Base-by-base conservation (phyloP, 2,888 invertebrate genomes). In the Harpalus rubripes region DNA sequence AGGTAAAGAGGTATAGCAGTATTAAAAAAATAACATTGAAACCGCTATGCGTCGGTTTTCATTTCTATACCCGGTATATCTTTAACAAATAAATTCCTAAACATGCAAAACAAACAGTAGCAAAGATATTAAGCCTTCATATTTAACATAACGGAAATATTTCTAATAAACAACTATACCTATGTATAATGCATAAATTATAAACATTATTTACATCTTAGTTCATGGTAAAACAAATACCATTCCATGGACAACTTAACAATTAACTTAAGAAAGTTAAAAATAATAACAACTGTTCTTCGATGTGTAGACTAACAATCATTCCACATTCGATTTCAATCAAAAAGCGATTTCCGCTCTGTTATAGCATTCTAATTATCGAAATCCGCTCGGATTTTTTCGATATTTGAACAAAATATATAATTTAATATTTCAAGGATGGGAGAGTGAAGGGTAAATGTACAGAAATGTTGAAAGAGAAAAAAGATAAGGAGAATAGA, bases 321-420 rank as follows among this genome's bases (percentile, higher is more conserved):
- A 41, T 15, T 39, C 15, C 68, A 68, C 68, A 68, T 39, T 39
- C 15, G 18, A 74, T 74, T 74, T 44, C 72, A 72, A 41, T 72
- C 72, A 74, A 41, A 74, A 44, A 74, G 18, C 72, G 18, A 74
- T 74, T 74, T 74, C 72, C 72, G 72, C 72, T 74, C 41, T 44
- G 41, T 10, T 74, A 44, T 44, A 44, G 18, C 72, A 41, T 39
- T 68, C 41, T 74, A 74, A 74, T 74, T 74, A 74, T 74, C 26
- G 6, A 44, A 74, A 74, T 74, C 72, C 72, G 72, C 6, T 44
- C 6, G n/a, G n/a, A 74, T 10, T 74, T 74, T 74, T 74, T 74
- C 18, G 16, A 44, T 41, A 41, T 68, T 74, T 44, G 15, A 12
- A 12, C 7, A 22, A 22, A 22, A 63, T 22, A 63, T 22, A 22